Conservation (phyloP, 2,797 vertebrate species). For the Falco concolor region DNA sequence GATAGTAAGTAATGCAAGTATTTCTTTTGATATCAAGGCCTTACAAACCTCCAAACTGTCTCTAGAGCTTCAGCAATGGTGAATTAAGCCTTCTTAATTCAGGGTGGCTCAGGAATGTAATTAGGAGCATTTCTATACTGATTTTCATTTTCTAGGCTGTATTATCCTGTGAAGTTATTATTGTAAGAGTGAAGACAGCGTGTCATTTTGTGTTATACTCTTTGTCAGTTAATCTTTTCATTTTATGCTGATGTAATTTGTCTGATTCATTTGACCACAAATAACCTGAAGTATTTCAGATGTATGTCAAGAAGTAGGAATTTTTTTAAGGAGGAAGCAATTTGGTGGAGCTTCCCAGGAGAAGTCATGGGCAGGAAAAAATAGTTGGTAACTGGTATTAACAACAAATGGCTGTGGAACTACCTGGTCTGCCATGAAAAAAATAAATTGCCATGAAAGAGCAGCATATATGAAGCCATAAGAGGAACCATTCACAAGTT, state of each 20-base stretch:
- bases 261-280: neutral
- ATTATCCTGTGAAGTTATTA: neutral
- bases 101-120: neutral
- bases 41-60: neutral
- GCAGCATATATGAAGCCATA: neutral
- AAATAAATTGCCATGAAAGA: neutral
- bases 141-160: neutral
- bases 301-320: neutral
- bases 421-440: neutral
- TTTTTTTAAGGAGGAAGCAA: neutral
- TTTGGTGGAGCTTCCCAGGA: neutral
- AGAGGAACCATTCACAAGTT: neutral
- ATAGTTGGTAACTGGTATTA: neutral
- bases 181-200: neutral
- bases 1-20: neutral
- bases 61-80: neutral
- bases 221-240: conserved; percentile 30
- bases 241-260: conserved; percentile 33
- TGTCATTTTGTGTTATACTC: neutral
- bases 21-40: neutral
- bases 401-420: neutral
- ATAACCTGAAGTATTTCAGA: conserved; percentile 23
- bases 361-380: neutral
- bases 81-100: neutral
- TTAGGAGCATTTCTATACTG: neutral